These are phyloP conservation scores for Mesorhabditis spiculigera DNA, from an alignment of 2,888 invertebrate genomes.

Conservation along the genomic window DNA sequence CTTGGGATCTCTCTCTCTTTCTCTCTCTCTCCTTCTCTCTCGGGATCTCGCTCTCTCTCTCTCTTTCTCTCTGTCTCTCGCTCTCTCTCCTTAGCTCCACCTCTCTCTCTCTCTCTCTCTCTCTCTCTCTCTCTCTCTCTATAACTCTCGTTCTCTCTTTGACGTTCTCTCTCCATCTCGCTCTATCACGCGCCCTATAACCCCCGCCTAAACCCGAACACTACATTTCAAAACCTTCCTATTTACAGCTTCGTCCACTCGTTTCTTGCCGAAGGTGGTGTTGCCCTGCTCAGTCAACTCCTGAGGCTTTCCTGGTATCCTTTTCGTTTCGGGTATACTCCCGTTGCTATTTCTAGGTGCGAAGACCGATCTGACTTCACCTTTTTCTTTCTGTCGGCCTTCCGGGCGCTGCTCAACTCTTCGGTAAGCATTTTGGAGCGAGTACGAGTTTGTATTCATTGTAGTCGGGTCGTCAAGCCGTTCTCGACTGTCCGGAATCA, in stretches of 20 bases:
- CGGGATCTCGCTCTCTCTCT: too few species aligned
- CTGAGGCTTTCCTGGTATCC: constrained; percentile 19
- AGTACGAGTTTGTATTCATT: constrained; percentile 17
- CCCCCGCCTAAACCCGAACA: too few species aligned
- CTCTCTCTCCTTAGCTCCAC: too few species aligned
- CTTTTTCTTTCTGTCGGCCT: constrained; percentile 44
- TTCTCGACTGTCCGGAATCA: constrained; percentile 39
- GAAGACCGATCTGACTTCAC: constrained; percentile 30
- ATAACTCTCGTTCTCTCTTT: too few species aligned
- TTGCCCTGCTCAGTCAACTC: constrained; percentile 31
- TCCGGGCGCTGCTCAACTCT: constrained; percentile 52
- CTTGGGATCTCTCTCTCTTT: too few species aligned
- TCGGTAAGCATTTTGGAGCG: constrained; percentile 31
- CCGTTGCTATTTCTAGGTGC: constrained; percentile 19
- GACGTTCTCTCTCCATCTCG: too few species aligned
- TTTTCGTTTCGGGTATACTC: background rate
- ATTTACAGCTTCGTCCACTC: constrained; percentile 45
- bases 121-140: too few species aligned
- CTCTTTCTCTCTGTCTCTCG: too few species aligned
- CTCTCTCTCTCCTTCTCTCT: too few species aligned
- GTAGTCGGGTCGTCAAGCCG: constrained; percentile 49
- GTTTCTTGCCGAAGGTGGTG: constrained; percentile 40
- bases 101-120: too few species aligned
- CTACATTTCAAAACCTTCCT: background rate
- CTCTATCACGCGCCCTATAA: too few species aligned